Evolutionary conservation across 1,140 invertebrate genomes (phyloP), one percentile per base, ranked within the genome.

Genomic region (Drosophila subpulchrella): DNA sequence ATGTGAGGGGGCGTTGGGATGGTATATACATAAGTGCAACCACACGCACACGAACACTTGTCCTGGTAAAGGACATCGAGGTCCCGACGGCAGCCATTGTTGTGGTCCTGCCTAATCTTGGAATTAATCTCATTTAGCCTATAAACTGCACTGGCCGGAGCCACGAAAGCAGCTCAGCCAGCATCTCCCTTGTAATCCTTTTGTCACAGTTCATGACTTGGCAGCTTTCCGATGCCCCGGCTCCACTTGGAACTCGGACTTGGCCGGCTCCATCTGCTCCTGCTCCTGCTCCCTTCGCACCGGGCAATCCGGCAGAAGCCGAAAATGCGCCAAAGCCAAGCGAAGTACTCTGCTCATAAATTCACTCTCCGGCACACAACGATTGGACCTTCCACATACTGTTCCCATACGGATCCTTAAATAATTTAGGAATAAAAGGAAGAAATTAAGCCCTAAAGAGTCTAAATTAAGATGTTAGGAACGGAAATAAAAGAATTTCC

Each of bases 101-200:
- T 41, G 54, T 39, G 36, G 34, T 50, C 54, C 46, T 32, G 47
- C 58, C 68, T 81, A 84, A 88, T 89, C 84, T 83, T 73, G 46
- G 80, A 84, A 88, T 89, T 67, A 84, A 89, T 88, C 84, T 81
- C 73, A 75, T 78, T 88, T 88, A 81, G 73, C 71, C 79, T 72
- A 89, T 70, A 81, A 81, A 81, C 73, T 80, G 81, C 66, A 80
- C 41, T 56, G 58, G 24, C 59, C 59, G 50, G 15, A 13, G 32
- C 50, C 50, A 53, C 50, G 50, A 34, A 36, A 13, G 30, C 15
- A 39, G n/a, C 30, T 58, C 70, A 62, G 51, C 30, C 71, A 76
- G 75, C 77, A 82, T 82, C 79, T 82, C 76, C 47, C 56, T 57
- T 67, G 84, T 89, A 88, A 88, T 89, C 84, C 84, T 70, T 89